Conservation (phyloP, 2,888 invertebrate species). For the Andrena marginata region DNA sequence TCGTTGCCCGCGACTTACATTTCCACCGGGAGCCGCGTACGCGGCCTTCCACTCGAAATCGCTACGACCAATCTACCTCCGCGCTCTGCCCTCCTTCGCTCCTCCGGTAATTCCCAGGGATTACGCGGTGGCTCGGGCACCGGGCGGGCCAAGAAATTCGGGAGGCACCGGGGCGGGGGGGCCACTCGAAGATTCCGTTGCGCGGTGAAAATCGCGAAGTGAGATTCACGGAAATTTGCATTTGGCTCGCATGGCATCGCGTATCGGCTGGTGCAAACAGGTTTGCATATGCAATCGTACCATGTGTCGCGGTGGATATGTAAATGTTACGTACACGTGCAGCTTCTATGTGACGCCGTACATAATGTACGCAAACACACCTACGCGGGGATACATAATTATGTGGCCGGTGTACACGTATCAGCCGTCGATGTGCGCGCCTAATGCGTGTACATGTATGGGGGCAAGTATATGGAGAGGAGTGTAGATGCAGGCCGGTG, state of each 20-base stretch:
- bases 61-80: not conserved
- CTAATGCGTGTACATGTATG: conserved; percentile 28
- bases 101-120: not conserved
- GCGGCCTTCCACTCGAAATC: not conserved
- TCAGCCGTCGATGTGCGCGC: conserved; percentile 23
- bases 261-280: conserved; percentile 69
- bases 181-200: not conserved
- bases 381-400: conserved; percentile 47
- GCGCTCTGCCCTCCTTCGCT: not conserved
- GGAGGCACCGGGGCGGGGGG: not conserved
- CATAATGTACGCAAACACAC: conserved; percentile 21
- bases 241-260: conserved; percentile 65
- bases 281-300: conserved; percentile 76
- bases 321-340: conserved; percentile 23
- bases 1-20: conserved; percentile 51
- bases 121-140: not conserved
- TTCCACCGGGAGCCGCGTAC: conserved; percentile 29
- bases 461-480: conserved; percentile 39
- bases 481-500: conserved; percentile 12
- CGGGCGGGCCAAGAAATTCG: not conserved
- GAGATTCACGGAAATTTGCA: conserved; percentile 71
- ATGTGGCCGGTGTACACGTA: conserved; percentile 30
- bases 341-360: not conserved
- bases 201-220: conserved; percentile 42
- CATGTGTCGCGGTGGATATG: conserved; percentile 72